A percentile compares a stretch with the other conserved stretches of the same genome.
Evolutionary conservation across 37 sponge, comb jelly and placozoan genomes (phyloP).

Genomic region (Chondrilla cf. caribensis): DNA sequence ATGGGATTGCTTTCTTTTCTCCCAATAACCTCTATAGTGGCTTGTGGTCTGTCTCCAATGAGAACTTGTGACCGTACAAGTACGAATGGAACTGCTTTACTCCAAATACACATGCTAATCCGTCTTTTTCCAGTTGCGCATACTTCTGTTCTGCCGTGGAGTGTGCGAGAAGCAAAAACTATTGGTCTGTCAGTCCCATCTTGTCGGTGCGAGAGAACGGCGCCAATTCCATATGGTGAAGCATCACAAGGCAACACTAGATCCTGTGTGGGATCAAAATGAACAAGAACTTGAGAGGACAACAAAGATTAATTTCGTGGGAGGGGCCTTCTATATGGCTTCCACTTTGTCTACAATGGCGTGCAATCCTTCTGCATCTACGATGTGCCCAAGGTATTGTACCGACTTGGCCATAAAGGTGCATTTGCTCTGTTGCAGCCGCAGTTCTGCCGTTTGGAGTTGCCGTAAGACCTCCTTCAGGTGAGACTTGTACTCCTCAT

Average conservation of each 20-base stretch:
- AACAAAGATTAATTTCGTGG: conserved; percentile 9
- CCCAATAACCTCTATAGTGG: too few species aligned
- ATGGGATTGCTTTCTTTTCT: conserved; percentile 7
- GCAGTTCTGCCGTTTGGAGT: conserved; percentile 2
- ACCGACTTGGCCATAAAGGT: conserved; percentile 14
- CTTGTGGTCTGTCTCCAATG: conserved; percentile 22
- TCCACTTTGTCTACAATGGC: conserved; percentile 9
- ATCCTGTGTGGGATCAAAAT: conserved; percentile 4
- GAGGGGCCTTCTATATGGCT: conserved; percentile 7
- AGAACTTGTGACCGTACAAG: neutral
- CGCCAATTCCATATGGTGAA: conserved; percentile 14
- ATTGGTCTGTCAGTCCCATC: neutral
- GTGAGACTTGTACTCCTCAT: neutral
- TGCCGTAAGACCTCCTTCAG: conserved; percentile 16
- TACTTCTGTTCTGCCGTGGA: conserved; percentile 27
- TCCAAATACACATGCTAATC: conserved; percentile 21
- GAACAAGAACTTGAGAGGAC: conserved; percentile 33
- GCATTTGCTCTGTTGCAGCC: conserved; percentile 1
- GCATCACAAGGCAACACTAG: conserved; percentile 24
- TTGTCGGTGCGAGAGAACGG: neutral
- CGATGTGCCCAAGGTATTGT: conserved; percentile 28
- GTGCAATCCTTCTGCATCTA: conserved; percentile 40
- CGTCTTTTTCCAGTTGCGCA: conserved; percentile 28
- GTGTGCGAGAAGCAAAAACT: neutral
- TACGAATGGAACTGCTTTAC: conserved; percentile 8